These are phyloP conservation scores for Notoglanidium macrostoma DNA, from an alignment of 2,797 vertebrate species.

Conservation along the genomic window DNA sequence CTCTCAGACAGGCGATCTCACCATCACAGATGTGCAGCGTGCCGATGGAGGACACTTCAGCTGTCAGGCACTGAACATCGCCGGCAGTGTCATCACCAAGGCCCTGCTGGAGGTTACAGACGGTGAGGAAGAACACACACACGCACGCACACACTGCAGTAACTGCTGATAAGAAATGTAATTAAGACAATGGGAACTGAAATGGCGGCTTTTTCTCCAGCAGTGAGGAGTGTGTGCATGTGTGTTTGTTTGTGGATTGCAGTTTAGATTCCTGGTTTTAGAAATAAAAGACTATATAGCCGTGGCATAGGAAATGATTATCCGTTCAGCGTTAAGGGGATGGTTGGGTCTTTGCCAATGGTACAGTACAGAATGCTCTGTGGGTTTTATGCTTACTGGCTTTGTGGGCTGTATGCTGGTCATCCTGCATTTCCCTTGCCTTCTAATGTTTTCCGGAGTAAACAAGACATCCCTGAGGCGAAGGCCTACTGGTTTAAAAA, in stretches of 20 bases:
- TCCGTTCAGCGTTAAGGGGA: neutral
- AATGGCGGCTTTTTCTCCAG: neutral
- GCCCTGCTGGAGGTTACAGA: constrained; percentile 97
- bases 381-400: neutral
- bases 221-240: neutral
- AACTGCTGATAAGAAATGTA: constrained; percentile 14
- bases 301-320: neutral
- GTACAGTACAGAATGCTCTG: neutral
- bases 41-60: constrained; percentile 95
- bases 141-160: constrained; percentile 1
- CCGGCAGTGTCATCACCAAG: constrained; percentile 98
- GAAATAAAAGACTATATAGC: neutral
- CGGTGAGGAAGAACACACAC: constrained; percentile 74
- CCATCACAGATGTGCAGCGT: constrained; percentile 90
- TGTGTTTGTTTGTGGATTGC: neutral
- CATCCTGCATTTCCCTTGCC: constrained; percentile 42
- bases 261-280: neutral
- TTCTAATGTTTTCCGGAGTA: constrained; percentile 48
- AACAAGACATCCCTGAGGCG: constrained; percentile 48
- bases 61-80: constrained; percentile 98
- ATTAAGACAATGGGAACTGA: constrained; percentile 22
- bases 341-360: neutral
- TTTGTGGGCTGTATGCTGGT: neutral
- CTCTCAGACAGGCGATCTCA: constrained; percentile 94
- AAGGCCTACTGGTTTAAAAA: constrained; percentile 49